Evolutionary conservation across 2,888 invertebrate species (phyloP).

Genomic region (Pogonocherus hispidulus): DNA sequence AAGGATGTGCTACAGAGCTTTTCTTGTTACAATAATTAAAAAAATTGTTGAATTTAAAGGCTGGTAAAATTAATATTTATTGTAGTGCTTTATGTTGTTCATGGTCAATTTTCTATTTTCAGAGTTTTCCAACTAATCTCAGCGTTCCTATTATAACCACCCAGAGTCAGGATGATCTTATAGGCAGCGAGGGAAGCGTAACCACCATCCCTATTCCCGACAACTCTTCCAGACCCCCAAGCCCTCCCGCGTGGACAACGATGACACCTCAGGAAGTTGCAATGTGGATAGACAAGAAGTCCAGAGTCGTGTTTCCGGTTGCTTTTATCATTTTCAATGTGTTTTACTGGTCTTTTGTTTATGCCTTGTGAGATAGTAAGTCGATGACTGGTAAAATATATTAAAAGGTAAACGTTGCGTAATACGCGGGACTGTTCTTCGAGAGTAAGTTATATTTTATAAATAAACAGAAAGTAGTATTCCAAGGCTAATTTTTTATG

Average conservation of each 20-base stretch:
- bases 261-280: constrained; percentile 92
- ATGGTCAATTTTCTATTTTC: constrained; percentile 22
- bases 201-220: constrained; percentile 58
- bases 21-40: too few relatives aligned
- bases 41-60: too few relatives aligned
- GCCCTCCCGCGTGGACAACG: constrained; percentile 77
- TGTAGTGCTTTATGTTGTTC: too few relatives aligned
- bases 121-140: constrained; percentile 72
- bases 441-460: too few relatives aligned
- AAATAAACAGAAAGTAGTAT: too few relatives aligned
- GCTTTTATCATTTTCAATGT: constrained; percentile 84
- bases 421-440: too few relatives aligned
- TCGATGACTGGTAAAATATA: constrained; percentile 3
- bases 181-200: constrained; percentile 57
- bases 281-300: constrained; percentile 87
- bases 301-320: constrained; percentile 83
- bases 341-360: constrained; percentile 66
- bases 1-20: too few relatives aligned
- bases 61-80: too few relatives aligned
- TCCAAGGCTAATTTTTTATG: too few relatives aligned
- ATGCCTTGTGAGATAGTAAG: constrained; percentile 54
- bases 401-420: too few relatives aligned
- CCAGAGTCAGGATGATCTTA: constrained; percentile 76
- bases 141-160: constrained; percentile 80
- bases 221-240: constrained; percentile 32